A percentile compares a stretch with the other conserved stretches of the same genome.
Conservation (phyloP, 2,888 invertebrate genomes). For the Cetonia aurata region DNA sequence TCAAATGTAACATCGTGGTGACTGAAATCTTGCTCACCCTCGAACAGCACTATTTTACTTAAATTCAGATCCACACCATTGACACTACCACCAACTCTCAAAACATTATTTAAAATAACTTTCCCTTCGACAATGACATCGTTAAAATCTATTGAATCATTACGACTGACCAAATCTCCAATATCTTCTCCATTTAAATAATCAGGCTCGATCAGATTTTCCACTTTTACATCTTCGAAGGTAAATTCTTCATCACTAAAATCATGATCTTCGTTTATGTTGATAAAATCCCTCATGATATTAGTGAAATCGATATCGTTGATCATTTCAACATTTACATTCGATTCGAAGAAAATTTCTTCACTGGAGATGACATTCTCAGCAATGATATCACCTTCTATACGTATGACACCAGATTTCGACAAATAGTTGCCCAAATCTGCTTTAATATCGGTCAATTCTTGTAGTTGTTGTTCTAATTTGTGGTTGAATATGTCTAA, state of each 20-base stretch:
- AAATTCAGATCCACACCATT: conserved; percentile 58
- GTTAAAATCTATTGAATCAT: conserved; percentile 52
- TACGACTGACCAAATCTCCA: conserved; percentile 54
- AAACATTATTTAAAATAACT: conserved; percentile 55
- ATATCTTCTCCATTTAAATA: conserved; percentile 57
- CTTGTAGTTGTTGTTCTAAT: conserved; percentile 36
- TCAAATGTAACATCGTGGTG: conserved; percentile 56
- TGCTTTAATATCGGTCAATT: conserved; percentile 38
- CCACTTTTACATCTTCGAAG: conserved; percentile 52
- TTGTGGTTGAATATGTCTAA: conserved; percentile 29
- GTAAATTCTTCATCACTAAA: conserved; percentile 51
- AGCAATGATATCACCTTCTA: conserved; percentile 53
- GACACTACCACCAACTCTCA: conserved; percentile 56
- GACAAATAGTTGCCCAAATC: conserved; percentile 40
- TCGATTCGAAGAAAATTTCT: conserved; percentile 52
- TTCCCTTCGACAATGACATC: conserved; percentile 59
- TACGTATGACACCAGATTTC: background rate
- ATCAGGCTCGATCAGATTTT: conserved; percentile 44
- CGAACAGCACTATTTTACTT: conserved; percentile 58
- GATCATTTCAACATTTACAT: conserved; percentile 54
- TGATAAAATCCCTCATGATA: conserved; percentile 56
- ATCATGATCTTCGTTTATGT: conserved; percentile 55
- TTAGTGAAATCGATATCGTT: conserved; percentile 56
- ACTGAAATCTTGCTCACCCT: conserved; percentile 62
- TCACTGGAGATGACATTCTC: conserved; percentile 56